These are phyloP conservation scores for Ctenochaetus hawaiiensis DNA, from an alignment of 2,797 vertebrate species.

Conservation along the genomic window DNA sequence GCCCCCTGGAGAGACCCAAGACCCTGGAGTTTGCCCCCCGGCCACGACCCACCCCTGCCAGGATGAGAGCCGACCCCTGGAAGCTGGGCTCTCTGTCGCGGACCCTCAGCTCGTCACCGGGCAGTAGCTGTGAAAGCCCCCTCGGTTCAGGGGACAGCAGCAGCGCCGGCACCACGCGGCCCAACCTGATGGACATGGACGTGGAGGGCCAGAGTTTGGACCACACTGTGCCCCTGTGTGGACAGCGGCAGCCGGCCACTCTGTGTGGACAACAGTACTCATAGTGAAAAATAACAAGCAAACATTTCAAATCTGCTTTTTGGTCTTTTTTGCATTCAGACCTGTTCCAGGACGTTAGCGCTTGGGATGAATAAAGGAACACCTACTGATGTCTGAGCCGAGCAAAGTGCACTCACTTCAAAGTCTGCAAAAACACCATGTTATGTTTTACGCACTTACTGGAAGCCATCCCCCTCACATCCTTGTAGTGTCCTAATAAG, in stretches of 20 bases:
- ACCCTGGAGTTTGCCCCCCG: constrained; percentile 91
- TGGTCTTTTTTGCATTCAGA: constrained; percentile 18
- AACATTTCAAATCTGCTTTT: constrained; percentile 5
- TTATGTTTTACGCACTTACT: constrained; percentile 39
- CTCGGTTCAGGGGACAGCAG: constrained; percentile 83
- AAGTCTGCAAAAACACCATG: constrained; percentile 52
- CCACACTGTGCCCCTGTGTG: constrained; percentile 89
- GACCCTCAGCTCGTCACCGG: constrained; percentile 89
- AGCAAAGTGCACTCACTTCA: constrained; percentile 58
- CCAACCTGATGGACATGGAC: constrained; percentile 92
- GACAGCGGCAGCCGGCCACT: constrained; percentile 67
- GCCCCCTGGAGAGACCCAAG: constrained; percentile 88
- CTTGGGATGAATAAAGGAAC: constrained; percentile 22
- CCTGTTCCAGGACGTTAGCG: constrained; percentile 3
- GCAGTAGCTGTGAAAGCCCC: constrained; percentile 89
- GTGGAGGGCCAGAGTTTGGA: constrained; percentile 92
- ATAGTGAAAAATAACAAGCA: constrained; percentile 52
- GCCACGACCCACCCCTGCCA: constrained; percentile 87
- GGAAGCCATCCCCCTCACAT: constrained; percentile 50
- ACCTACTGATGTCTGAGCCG: constrained; percentile 65
- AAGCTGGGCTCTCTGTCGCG: constrained; percentile 89
- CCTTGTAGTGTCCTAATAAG: constrained; percentile 49
- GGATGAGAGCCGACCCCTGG: constrained; percentile 89
- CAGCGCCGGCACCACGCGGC: constrained; percentile 62
- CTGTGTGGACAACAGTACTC: constrained; percentile 82